A percentile compares a stretch with the other conserved stretches of the same genome.
Evolutionary conservation across 2,888 invertebrate species (phyloP).

Genomic region (Imbricaverruca yamaguchii): DNA sequence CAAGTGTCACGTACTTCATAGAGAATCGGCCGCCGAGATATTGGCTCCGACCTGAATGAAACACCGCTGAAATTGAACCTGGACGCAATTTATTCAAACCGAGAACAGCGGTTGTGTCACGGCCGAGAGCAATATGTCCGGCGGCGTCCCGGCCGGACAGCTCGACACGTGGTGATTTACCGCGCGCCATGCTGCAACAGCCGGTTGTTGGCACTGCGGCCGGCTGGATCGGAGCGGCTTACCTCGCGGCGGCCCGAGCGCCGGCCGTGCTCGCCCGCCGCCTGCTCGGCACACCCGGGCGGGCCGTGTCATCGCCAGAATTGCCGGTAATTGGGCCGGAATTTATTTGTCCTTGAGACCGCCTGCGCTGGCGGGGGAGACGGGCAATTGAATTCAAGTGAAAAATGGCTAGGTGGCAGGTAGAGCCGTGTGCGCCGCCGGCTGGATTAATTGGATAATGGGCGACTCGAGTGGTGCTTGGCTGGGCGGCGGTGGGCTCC

Average conservation of each 20-base stretch:
- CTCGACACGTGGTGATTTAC: background rate
- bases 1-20: conserved; percentile 18
- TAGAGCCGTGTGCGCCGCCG: background rate
- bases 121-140: background rate
- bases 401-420: conserved; percentile 21
- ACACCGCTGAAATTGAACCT: conserved; percentile 18
- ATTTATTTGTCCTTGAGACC: conserved; percentile 23
- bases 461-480: background rate
- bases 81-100: background rate
- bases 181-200: background rate
- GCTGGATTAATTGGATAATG: conserved; percentile 19
- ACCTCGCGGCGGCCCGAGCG: background rate
- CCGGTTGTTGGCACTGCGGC: background rate
- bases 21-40: conserved; percentile 5
- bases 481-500: background rate
- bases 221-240: background rate
- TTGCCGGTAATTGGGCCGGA: conserved; percentile 20
- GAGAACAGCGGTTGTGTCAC: background rate
- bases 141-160: background rate
- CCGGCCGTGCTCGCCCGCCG: background rate
- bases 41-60: conserved; percentile 9
- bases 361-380: conserved; percentile 4
- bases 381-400: conserved; percentile 17
- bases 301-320: background rate
- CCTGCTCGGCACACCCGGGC: background rate